A percentile compares a stretch with the other conserved stretches of the same genome.
These are phyloP conservation scores for Lasioglossum figueresi DNA, from an alignment of 2,888 invertebrate species.

Conservation along the genomic window DNA sequence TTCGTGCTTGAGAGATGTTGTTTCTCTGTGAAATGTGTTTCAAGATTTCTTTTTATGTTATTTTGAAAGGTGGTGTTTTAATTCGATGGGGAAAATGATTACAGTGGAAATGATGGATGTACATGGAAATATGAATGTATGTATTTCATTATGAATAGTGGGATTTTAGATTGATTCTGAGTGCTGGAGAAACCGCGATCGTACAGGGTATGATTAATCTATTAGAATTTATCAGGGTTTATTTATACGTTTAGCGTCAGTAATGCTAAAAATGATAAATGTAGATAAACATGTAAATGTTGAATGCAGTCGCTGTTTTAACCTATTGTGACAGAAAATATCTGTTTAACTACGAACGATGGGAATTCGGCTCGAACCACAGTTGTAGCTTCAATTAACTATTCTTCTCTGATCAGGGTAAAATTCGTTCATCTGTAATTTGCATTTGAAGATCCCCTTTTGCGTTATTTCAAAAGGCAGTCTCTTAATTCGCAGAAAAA, in stretches of 20 bases:
- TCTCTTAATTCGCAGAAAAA: not conserved
- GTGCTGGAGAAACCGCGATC: not conserved
- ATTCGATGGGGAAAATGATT: not conserved
- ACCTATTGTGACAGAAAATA: too few species aligned
- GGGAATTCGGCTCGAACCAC: not conserved
- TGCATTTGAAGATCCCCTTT: not conserved
- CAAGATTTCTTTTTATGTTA: not conserved
- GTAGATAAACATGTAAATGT: not conserved
- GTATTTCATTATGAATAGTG: not conserved
- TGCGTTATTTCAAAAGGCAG: not conserved
- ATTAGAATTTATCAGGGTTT: too few species aligned
- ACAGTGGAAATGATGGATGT: not conserved
- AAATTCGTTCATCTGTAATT: not conserved
- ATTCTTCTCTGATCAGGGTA: not conserved
- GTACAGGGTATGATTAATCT: not conserved
- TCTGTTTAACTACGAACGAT: not conserved
- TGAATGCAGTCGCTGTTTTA: not conserved
- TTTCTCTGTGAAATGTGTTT: not conserved
- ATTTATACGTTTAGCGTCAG: not conserved
- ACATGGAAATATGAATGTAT: not conserved
- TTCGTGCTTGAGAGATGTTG: not conserved
- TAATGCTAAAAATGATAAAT: too few species aligned
- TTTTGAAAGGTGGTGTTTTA: not conserved
- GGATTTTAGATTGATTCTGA: not conserved
- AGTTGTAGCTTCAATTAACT: not conserved